Conservation (phyloP, 2,113 vertebrate genomes). For the Regulus satrapa region DNA sequence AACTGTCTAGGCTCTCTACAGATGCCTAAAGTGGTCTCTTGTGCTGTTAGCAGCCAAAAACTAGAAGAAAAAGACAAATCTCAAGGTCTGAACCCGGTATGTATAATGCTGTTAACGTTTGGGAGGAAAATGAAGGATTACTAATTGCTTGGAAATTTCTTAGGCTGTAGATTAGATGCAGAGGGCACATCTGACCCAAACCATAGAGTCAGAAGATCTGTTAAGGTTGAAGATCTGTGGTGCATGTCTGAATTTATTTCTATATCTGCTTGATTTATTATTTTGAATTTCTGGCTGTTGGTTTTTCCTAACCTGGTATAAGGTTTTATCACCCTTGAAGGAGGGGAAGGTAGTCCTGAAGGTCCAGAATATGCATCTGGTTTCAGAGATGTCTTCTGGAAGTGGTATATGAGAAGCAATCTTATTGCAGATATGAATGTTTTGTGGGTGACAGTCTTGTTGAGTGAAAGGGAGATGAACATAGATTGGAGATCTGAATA, state of each 20-base stretch:
- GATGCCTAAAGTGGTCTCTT: not conserved
- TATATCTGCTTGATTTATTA: not conserved
- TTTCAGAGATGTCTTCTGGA: not conserved
- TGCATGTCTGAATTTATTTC: not conserved
- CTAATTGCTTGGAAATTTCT: rapidly evolving
- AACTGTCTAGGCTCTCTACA: not conserved
- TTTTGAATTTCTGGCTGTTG: not conserved
- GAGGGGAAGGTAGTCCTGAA: not conserved
- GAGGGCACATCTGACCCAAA: not conserved
- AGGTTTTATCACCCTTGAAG: not conserved
- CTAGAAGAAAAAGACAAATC: not conserved
- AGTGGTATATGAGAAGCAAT: not conserved
- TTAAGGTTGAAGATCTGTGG: not conserved
- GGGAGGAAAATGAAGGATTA: not conserved
- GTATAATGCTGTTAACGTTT: not conserved
- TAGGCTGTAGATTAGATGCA: not conserved
- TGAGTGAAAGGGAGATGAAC: not conserved
- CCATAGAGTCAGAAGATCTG: not conserved
- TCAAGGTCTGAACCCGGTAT: no score
- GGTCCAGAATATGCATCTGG: not conserved
- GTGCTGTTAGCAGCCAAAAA: not conserved
- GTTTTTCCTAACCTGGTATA: not conserved
- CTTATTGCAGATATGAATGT: not conserved
- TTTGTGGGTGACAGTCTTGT: not conserved
- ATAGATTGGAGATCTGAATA: not conserved